Conservation (phyloP, 1,140 invertebrate species). For the Brachionus rotundiformis region DNA sequence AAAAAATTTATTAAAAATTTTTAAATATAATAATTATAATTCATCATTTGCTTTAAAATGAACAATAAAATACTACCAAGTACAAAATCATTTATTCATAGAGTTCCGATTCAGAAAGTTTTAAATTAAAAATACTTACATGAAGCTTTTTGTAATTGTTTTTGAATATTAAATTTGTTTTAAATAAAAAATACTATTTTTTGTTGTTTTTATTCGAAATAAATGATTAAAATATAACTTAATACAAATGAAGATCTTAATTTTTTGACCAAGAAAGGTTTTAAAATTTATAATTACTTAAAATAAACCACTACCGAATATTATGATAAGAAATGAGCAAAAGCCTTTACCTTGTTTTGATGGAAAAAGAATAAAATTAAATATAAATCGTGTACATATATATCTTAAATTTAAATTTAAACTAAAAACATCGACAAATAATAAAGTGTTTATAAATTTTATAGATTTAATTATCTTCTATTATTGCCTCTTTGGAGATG, state of each 20-base stretch:
- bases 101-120: too few relatives aligned
- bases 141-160: too few relatives aligned
- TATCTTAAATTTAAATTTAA: neutral
- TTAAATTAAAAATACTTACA: too few relatives aligned
- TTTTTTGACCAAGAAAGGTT: neutral
- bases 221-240: neutral
- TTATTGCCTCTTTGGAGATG: slow-evolving; percentile 16
- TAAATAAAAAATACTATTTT: neutral
- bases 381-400: neutral
- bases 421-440: neutral
- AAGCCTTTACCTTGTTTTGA: neutral
- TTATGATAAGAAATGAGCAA: neutral
- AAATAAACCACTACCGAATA: neutral
- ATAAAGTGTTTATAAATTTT: neutral
- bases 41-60: too few relatives aligned
- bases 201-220: neutral
- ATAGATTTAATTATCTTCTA: slow-evolving; percentile 18
- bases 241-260: slow-evolving; percentile 9
- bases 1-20: too few relatives aligned
- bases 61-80: too few relatives aligned
- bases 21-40: too few relatives aligned
- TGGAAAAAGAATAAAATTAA: neutral
- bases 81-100: too few relatives aligned
- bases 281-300: neutral
- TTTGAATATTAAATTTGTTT: too few relatives aligned